These are phyloP conservation scores for Pachycephala philippinensis DNA, from an alignment of 2,113 vertebrate species.

Conservation along the genomic window DNA sequence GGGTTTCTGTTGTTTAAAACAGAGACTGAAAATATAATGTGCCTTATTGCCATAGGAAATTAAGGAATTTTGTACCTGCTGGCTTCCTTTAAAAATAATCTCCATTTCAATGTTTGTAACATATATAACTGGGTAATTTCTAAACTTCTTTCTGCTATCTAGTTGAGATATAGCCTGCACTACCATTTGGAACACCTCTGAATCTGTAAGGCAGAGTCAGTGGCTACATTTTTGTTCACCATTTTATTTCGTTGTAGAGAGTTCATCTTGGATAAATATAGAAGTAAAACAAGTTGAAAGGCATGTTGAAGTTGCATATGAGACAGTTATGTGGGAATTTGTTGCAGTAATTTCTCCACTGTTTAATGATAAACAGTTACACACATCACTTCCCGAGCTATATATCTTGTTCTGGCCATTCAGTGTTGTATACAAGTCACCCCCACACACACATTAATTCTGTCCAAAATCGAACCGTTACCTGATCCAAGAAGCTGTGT, in stretches of 20 bases:
- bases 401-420: slow-evolving; percentile 17
- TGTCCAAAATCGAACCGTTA: background rate
- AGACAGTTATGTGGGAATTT: background rate
- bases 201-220: background rate
- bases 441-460: background rate
- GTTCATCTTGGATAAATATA: background rate
- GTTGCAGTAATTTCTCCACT: background rate
- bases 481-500: background rate
- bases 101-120: background rate
- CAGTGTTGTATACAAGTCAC: background rate
- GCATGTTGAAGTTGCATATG: background rate
- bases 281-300: background rate
- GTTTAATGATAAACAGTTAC: slow-evolving; percentile 42
- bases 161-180: background rate
- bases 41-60: background rate
- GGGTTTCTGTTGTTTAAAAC: background rate
- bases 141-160: background rate
- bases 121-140: background rate
- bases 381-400: background rate
- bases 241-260: background rate
- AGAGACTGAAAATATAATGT: background rate
- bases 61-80: background rate
- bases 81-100: background rate
- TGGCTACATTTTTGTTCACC: background rate
- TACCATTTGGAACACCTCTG: background rate